Evolutionary conservation across 2,888 invertebrate genomes (phyloP).

Genomic region (Diarsia rubi): DNA sequence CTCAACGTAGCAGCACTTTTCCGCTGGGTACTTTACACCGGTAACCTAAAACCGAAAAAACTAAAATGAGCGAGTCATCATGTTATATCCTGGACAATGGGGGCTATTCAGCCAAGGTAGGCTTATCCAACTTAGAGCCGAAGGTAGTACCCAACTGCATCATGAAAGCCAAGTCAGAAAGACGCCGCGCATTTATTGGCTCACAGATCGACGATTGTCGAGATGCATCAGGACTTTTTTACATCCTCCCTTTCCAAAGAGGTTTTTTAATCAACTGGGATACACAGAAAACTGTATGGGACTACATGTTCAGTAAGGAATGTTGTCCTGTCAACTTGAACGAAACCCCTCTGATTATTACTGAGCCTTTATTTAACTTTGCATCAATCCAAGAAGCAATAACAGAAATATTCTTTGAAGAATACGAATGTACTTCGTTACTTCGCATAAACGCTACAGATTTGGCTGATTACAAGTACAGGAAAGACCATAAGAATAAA

Average conservation of each 20-base stretch:
- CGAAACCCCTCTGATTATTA: conserved; percentile 95
- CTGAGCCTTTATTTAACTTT: conserved; percentile 98
- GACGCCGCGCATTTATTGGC: conserved; percentile 97
- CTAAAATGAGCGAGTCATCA: conserved; percentile 84
- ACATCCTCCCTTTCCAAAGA: conserved; percentile 98
- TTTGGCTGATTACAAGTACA: conserved; percentile 94
- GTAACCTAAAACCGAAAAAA: conserved; percentile 66
- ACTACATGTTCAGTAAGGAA: conserved; percentile 97
- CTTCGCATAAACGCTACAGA: conserved; percentile 95
- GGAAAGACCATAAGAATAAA: conserved; percentile 89
- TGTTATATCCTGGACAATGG: conserved; percentile 96
- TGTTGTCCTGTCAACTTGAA: conserved; percentile 94
- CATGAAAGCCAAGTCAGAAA: conserved; percentile 99
- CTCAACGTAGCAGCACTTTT: background rate
- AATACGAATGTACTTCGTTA: conserved; percentile 97
- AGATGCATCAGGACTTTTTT: conserved; percentile 98
- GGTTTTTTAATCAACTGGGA: conserved; percentile 99
- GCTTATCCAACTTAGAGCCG: conserved; percentile 93
- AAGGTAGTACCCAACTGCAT: conserved; percentile 97
- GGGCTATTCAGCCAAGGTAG: conserved; percentile 96
- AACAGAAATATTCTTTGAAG: conserved; percentile 99
- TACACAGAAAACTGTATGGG: conserved; percentile 98
- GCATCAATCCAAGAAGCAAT: conserved; percentile 97
- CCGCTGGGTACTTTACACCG: conserved; percentile 51
- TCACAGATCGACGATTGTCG: conserved; percentile 98